These are phyloP conservation scores for Drosophila prostipennis DNA, from an alignment of 2,888 invertebrate species.

Conservation along the genomic window DNA sequence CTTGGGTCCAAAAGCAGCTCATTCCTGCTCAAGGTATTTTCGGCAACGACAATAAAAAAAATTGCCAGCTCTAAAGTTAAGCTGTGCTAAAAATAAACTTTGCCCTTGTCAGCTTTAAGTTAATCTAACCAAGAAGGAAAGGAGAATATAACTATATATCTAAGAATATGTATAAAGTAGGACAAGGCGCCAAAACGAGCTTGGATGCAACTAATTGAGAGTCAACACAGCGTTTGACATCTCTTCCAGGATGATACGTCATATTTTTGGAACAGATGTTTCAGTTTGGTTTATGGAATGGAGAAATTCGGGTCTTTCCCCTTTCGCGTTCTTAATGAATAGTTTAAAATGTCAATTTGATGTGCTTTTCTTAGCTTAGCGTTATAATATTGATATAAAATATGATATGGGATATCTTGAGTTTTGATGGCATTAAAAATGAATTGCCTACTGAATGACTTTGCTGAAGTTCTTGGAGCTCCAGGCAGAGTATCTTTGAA, in stretches of 20 bases:
- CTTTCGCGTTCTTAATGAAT: too few relatives aligned
- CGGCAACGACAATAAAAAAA: slow-evolving; percentile 28
- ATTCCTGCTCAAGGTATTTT: slow-evolving; percentile 26
- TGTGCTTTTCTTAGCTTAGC: too few relatives aligned
- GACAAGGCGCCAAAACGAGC: not conserved
- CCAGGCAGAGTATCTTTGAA: slow-evolving; percentile 32
- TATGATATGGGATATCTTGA: not conserved
- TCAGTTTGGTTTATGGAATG: slow-evolving; percentile 4
- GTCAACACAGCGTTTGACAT: slow-evolving; percentile 28
- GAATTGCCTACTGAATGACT: too few relatives aligned
- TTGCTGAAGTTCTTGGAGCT: not conserved
- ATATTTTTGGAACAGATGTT: slow-evolving; percentile 42
- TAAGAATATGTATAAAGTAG: too few relatives aligned
- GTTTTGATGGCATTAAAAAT: not conserved
- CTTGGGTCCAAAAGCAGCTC: slow-evolving; percentile 6
- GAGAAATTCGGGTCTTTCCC: not conserved
- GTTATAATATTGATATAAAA: too few relatives aligned
- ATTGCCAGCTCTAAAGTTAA: slow-evolving; percentile 28
- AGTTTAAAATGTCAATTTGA: too few relatives aligned
- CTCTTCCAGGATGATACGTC: slow-evolving; percentile 18
- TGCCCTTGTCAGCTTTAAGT: slow-evolving; percentile 21
- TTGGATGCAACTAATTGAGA: slow-evolving; percentile 35
- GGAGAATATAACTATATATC: not conserved
- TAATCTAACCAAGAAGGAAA: slow-evolving; percentile 5
- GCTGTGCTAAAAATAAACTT: slow-evolving; percentile 41